Percentiles rank a stretch among this genome's conserved stretches.
Conservation (phyloP, 2,888 invertebrate genomes). For the Ceratothoa steindachneri region DNA sequence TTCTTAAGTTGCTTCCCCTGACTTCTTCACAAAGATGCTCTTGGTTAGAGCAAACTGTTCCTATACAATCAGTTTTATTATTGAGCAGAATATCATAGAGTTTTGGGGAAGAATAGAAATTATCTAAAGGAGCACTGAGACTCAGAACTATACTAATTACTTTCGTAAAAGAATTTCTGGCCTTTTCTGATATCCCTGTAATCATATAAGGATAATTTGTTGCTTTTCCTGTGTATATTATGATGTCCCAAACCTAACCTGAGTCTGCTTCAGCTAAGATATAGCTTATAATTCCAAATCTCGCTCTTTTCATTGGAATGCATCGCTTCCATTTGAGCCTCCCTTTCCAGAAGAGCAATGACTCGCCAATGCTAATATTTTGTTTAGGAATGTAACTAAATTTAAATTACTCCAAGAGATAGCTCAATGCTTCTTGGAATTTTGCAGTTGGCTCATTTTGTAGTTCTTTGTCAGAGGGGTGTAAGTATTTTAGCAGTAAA, state of each 20-base stretch:
- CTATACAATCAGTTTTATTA: not conserved
- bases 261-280: slow-evolving; percentile 18
- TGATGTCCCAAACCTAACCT: not conserved
- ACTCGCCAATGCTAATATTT: slow-evolving; percentile 26
- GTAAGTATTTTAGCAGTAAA: slow-evolving; percentile 10
- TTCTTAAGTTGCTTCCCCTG: slow-evolving; percentile 2
- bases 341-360: slow-evolving; percentile 31
- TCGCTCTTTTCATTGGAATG: slow-evolving; percentile 21
- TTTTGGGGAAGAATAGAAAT: not conserved
- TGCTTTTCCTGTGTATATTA: slow-evolving; percentile 11
- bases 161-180: not conserved
- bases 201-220: slow-evolving; percentile 1
- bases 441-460: not conserved
- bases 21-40: slow-evolving; percentile 6
- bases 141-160: not conserved
- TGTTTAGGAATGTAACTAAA: slow-evolving; percentile 18
- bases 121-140: not conserved
- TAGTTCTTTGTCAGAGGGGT: not conserved
- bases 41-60: not conserved
- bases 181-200: not conserved
- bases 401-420: slow-evolving; percentile 23
- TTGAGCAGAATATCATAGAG: not conserved
- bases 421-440: not conserved
- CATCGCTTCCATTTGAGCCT: slow-evolving; percentile 20
- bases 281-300: slow-evolving; percentile 22